Conservation (phyloP, 2,113 vertebrate genomes). For the Melanocharis versteri region DNA sequence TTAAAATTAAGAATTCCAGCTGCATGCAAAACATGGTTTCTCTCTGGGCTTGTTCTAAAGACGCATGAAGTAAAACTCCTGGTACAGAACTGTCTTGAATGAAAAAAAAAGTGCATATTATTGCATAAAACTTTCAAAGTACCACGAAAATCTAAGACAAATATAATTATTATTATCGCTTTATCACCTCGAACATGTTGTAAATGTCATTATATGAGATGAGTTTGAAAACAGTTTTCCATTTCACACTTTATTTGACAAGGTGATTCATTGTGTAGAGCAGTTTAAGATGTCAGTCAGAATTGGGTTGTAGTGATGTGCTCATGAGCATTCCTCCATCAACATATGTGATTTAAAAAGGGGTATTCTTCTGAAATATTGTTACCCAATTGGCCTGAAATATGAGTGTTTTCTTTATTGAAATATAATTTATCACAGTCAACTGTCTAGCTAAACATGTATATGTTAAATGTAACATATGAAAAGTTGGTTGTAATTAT, state of each 20-base stretch:
- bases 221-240: conserved; percentile 76
- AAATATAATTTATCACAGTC: conserved; percentile 62
- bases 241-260: conserved; percentile 76
- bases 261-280: conserved; percentile 74
- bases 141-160: conserved; percentile 70
- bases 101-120: conserved; percentile 21
- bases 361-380: conserved; percentile 66
- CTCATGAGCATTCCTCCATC: conserved; percentile 64
- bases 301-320: conserved; percentile 66
- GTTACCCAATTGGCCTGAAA: conserved; percentile 63
- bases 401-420: conserved; percentile 52
- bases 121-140: conserved; percentile 69
- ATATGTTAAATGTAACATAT: neutral
- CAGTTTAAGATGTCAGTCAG: conserved; percentile 74
- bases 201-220: conserved; percentile 75
- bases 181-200: conserved; percentile 76
- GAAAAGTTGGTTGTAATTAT: neutral
- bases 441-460: conserved; percentile 7
- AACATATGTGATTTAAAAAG: conserved; percentile 73
- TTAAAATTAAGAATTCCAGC: neutral
- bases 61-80: conserved; percentile 60
- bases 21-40: conserved; percentile 42
- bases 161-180: conserved; percentile 75
- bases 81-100: conserved; percentile 49
- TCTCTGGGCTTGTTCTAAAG: conserved; percentile 53